Evolutionary conservation across 2,113 vertebrate genomes (phyloP).

Genomic region (Notiomystis cincta): DNA sequence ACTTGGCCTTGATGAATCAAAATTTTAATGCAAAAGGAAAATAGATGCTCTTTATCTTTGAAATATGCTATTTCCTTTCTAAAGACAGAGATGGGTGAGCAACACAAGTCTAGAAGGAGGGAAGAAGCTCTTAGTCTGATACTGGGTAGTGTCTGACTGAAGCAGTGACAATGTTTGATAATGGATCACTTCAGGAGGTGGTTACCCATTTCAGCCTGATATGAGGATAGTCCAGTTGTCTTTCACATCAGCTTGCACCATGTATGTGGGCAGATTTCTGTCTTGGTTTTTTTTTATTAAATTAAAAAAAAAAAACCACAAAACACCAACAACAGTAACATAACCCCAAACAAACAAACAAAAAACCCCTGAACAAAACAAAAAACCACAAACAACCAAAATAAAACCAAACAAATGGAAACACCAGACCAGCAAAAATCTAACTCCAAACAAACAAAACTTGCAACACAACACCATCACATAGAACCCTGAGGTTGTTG

Average conservation of each 20-base stretch:
- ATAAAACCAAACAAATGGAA: background rate
- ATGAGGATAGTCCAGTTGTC: background rate
- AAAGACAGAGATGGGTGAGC: background rate
- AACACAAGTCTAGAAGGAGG: background rate
- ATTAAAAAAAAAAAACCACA: background rate
- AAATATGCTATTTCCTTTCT: background rate
- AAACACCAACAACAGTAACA: background rate
- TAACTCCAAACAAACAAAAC: background rate
- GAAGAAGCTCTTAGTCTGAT: background rate
- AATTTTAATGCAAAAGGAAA: background rate
- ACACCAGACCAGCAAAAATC: background rate
- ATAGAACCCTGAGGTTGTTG: background rate
- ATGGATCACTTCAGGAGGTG: background rate
- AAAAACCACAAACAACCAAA: background rate
- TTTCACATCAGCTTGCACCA: background rate
- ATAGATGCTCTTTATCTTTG: background rate
- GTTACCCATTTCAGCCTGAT: background rate
- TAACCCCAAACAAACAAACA: background rate
- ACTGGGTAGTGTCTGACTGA: accelerated
- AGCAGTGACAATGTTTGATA: background rate
- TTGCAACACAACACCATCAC: background rate
- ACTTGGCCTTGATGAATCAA: background rate
- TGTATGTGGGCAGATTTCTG: background rate
- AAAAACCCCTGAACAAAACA: background rate
- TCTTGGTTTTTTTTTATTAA: background rate